These are phyloP conservation scores for Mesochorus sp. DNA, from an alignment of 2,888 invertebrate species.

Conservation along the genomic window DNA sequence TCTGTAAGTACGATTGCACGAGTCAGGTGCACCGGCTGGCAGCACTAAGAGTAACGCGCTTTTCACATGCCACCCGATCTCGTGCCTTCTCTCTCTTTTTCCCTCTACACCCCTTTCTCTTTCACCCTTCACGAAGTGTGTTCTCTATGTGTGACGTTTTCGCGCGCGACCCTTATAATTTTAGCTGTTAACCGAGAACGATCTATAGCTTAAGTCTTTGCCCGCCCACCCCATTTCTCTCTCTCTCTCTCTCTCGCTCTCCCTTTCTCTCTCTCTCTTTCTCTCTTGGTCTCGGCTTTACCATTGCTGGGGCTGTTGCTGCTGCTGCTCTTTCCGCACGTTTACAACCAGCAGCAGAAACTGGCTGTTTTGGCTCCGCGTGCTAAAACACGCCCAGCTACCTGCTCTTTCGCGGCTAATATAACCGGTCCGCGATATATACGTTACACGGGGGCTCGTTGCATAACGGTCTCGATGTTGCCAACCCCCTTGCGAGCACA, in stretches of 20 bases:
- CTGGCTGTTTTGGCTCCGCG: constrained; percentile 41
- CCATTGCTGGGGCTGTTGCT: constrained; percentile 6
- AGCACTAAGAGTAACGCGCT: constrained; percentile 72
- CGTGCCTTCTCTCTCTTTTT: neutral
- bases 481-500: no score
- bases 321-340: constrained; percentile 56
- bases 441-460: constrained; percentile 38
- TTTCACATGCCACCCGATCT: constrained; percentile 72
- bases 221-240: constrained; percentile 28
- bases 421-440: constrained; percentile 48
- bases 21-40: constrained; percentile 45
- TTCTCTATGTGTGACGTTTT: constrained; percentile 46
- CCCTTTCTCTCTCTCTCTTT: neutral
- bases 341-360: constrained; percentile 46
- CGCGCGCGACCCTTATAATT: constrained; percentile 65
- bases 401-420: constrained; percentile 62
- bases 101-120: constrained; percentile 1
- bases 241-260: constrained; percentile 11
- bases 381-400: constrained; percentile 61
- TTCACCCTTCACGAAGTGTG: constrained; percentile 58
- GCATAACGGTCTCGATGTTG: constrained; percentile 7
- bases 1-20: constrained; percentile 20
- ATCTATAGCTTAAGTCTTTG: constrained; percentile 52
- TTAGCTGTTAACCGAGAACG: constrained; percentile 59
- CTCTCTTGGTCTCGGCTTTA: constrained; percentile 10